A percentile compares a stretch with the other conserved stretches of the same genome.
Evolutionary conservation across 2,113 vertebrate genomes (phyloP).

Genomic region (Neotoma lepida): DNA sequence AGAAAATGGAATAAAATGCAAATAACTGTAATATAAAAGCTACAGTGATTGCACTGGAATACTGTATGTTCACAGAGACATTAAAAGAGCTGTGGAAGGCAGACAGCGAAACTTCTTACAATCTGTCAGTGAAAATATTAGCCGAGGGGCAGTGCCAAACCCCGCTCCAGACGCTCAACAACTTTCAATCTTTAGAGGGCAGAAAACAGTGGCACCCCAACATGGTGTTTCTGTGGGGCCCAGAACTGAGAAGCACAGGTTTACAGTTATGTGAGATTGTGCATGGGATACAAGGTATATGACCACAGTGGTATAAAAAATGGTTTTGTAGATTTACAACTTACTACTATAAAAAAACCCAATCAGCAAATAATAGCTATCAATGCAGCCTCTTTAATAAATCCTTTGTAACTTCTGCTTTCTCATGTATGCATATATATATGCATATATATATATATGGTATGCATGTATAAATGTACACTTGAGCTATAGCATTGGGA

Average conservation of each 20-base stretch:
- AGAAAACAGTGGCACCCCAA: not conserved
- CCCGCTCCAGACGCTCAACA: not conserved
- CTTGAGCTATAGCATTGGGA: not conserved
- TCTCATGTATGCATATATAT: not conserved
- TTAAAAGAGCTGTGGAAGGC: not conserved
- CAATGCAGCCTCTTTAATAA: not conserved
- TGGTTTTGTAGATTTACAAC: not conserved
- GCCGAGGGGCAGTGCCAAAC: too few relatives aligned
- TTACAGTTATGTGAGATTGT: not conserved
- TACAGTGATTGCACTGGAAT: not conserved
- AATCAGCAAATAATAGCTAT: not conserved
- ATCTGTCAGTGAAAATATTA: not conserved
- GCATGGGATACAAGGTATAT: not conserved
- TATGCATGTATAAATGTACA: not conserved
- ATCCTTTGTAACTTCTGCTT: not conserved
- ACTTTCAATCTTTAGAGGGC: too few relatives aligned
- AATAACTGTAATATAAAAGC: conserved; percentile 48
- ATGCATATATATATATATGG: too few relatives aligned
- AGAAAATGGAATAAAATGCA: conserved; percentile 43
- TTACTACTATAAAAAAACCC: not conserved
- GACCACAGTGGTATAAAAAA: not conserved
- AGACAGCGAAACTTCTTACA: not conserved
- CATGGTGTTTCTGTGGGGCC: not conserved
- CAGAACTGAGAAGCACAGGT: not conserved
- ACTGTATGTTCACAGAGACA: not conserved